Percentiles rank a stretch among this genome's conserved stretches.
Conservation (phyloP, 1,140 invertebrate species). For the Lordiphosa clarofinis region DNA sequence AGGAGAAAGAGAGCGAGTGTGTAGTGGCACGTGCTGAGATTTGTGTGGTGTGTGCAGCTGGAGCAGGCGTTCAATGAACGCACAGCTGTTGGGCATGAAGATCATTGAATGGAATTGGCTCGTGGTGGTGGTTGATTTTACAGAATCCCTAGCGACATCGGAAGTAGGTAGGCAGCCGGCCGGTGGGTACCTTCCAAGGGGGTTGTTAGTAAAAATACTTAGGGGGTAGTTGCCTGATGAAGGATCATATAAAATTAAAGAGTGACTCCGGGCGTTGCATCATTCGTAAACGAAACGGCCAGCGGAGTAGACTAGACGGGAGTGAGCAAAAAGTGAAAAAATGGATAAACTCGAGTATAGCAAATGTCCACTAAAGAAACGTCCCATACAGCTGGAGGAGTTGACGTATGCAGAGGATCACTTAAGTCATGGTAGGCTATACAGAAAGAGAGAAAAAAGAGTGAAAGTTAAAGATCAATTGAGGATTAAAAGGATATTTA, state of each 20-base stretch:
- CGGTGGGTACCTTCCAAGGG: slow-evolving; percentile 58
- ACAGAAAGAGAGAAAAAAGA: background rate
- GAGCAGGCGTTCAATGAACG: slow-evolving; percentile 52
- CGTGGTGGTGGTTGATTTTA: slow-evolving; percentile 65
- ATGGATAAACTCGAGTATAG: slow-evolving; percentile 81
- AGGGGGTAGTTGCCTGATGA: slow-evolving; percentile 1
- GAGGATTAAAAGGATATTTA: too few species aligned
- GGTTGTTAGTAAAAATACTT: slow-evolving; percentile 18
- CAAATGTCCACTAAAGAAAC: slow-evolving; percentile 93
- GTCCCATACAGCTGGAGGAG: slow-evolving; percentile 84
- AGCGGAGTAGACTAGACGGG: slow-evolving; percentile 59
- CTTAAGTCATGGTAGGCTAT: slow-evolving; percentile 59
- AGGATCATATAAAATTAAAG: slow-evolving; percentile 59
- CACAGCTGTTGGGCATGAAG: slow-evolving; percentile 49
- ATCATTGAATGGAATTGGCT: slow-evolving; percentile 54
- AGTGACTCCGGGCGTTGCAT: slow-evolving; percentile 74
- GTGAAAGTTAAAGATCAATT: too few species aligned
- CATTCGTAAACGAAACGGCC: slow-evolving; percentile 67
- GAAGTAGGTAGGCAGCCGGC: slow-evolving; percentile 60
- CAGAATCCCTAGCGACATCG: slow-evolving; percentile 60
- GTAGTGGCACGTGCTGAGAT: slow-evolving; percentile 68
- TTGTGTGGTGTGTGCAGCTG: slow-evolving; percentile 59
- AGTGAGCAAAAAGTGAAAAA: slow-evolving; percentile 14
- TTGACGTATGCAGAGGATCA: slow-evolving; percentile 57
- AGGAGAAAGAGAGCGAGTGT: slow-evolving; percentile 25